These are phyloP conservation scores for Poeciliopsis paucimaculata DNA, from an alignment of 2,797 vertebrate genomes.

Conservation along the genomic window DNA sequence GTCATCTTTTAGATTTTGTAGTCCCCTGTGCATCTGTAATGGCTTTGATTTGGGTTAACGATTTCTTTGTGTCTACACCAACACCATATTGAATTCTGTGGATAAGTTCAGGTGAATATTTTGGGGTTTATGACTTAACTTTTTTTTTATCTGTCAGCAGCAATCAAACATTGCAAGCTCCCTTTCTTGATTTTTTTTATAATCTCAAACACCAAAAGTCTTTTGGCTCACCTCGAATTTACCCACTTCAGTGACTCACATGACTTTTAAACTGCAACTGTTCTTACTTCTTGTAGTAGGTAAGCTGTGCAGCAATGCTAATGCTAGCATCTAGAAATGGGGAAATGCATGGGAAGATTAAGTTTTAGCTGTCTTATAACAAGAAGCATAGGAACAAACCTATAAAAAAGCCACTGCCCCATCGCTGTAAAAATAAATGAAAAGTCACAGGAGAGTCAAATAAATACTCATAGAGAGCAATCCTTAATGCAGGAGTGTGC, in stretches of 20 bases:
- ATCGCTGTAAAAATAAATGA: background rate
- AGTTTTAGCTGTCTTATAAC: background rate
- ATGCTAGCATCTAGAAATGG: background rate
- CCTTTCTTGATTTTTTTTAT: background rate
- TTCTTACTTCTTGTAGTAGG: background rate
- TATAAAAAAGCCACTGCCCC: background rate
- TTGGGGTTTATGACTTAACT: background rate
- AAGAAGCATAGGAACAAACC: background rate
- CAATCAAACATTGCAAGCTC: background rate
- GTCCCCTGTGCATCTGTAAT: background rate
- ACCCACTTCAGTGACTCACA: background rate
- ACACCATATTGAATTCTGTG: background rate
- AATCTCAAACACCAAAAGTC: background rate
- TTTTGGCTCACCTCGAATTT: background rate
- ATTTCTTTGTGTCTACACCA: background rate
- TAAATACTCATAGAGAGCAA: background rate
- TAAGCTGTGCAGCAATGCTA: background rate
- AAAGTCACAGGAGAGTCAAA: constrained; percentile 7
- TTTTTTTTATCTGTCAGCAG: background rate
- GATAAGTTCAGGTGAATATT: background rate
- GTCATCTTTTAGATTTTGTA: background rate
- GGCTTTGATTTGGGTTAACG: background rate
- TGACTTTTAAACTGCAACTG: background rate
- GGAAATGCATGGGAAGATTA: background rate
- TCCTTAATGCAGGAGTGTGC: constrained; percentile 5